Evolutionary conservation across 2,113 vertebrate species (phyloP), one percentile per base, ranked within the genome.

Genomic region (Psittacara wagleri): DNA sequence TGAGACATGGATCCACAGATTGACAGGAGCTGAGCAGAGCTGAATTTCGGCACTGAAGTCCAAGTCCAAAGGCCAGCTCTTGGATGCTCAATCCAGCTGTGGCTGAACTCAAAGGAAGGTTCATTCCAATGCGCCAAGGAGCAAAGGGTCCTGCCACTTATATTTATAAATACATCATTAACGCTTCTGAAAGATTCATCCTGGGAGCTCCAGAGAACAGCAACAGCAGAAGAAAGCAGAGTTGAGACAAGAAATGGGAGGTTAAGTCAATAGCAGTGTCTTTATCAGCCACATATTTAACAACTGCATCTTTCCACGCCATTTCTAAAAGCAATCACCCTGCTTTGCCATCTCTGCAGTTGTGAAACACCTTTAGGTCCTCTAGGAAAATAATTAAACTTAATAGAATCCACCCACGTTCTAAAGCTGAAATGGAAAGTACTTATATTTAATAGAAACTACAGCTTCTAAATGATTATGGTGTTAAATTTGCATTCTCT

Each of bases 401-500:
- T 76, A 83, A 92, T 77, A 90, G 54, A 94, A 91, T 83, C 92
- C 87, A 80, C 76, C 75, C 72, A 96, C 31, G 0, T 79, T 84
- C 70, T 70, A 92, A 87, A 85, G 79, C 84, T 79, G 73, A 88
- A 46, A 44, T 69, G 76, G 35, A 76, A 94, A 92, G 51, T 15
- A 75, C 91, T 96, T 83, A 31, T 61, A 74, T 83, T 90, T 94
- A 94, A 96, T 80, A 91, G 88, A 92, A 82, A 68, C 57, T 78
- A 55, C 52, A 41, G 57, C 73, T 93, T 85, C 82, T 90, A 91
- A 94, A 78, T 48, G 2, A 75, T 77, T 73, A 57, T 62, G 57
- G 62, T 83, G 70, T 88, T 96, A 87, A 87, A 94, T 97, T 95
- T 88, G 62, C 83, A 79, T 92, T 93, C 51, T 61, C 48, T 94